Conservation (phyloP, 2,113 vertebrate genomes). For the Procapra przewalskii region DNA sequence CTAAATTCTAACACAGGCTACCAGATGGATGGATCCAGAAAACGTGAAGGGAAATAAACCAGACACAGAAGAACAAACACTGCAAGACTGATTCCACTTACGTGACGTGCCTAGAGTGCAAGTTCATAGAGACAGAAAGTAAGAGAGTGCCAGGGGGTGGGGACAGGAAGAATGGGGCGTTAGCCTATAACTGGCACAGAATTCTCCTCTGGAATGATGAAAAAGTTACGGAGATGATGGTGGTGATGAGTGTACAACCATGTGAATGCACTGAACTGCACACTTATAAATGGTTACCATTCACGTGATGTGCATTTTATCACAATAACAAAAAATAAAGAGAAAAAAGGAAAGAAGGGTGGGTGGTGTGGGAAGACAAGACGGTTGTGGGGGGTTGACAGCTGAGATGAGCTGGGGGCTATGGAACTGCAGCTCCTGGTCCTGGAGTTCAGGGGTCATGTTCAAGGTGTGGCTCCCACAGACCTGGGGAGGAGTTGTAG, state of each 20-base stretch:
- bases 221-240: not conserved
- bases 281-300: not conserved
- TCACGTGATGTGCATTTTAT: not conserved
- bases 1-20: not conserved
- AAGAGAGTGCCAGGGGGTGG: fast-evolving
- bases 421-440: not conserved
- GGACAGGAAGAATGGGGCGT: not conserved
- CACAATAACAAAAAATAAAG: not conserved
- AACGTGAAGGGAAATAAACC: not conserved
- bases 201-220: not conserved
- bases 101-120: fast-evolving
- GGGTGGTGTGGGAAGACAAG: not conserved
- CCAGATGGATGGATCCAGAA: not conserved
- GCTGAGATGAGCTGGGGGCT: not conserved
- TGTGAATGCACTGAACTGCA: not conserved
- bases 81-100: fast-evolving
- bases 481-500: not conserved
- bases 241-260: fast-evolving
- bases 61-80: not conserved
- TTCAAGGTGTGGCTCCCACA: not conserved
- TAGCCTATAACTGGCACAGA: not conserved
- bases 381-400: not conserved
- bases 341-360: not conserved
- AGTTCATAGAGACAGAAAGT: not conserved
- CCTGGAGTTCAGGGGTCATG: not conserved